A percentile compares a stretch with the other conserved stretches of the same genome.
Conservation (phyloP, 2,888 invertebrate species). For the Choreutis nemorana region DNA sequence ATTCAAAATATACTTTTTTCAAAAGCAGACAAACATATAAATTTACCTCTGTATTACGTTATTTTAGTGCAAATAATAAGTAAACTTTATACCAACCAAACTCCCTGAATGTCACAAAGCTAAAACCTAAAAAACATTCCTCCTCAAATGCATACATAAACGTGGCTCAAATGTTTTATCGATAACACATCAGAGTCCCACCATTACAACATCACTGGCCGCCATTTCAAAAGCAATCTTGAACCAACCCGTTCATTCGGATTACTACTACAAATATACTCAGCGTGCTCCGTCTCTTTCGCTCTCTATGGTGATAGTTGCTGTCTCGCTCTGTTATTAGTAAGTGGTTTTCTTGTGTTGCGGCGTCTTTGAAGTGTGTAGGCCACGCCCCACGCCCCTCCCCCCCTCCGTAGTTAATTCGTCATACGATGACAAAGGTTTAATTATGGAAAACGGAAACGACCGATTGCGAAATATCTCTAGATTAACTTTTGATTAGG, state of each 20-base stretch:
- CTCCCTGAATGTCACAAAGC: too few relatives aligned
- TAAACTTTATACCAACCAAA: too few relatives aligned
- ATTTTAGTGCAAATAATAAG: too few relatives aligned
- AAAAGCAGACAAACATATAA: too few relatives aligned
- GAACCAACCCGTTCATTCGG: slow-evolving; percentile 54
- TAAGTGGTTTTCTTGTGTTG: slow-evolving; percentile 43
- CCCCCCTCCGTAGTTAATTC: slow-evolving; percentile 43
- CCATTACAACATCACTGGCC: slow-evolving; percentile 28
- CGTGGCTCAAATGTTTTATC: slow-evolving; percentile 13
- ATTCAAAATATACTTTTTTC: too few relatives aligned
- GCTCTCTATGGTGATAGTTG: slow-evolving; percentile 1
- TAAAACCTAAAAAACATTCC: too few relatives aligned
- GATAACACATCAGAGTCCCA: slow-evolving; percentile 16
- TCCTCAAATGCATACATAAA: neutral
- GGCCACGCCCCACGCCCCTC: slow-evolving; percentile 40
- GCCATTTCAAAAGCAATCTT: slow-evolving; percentile 44
- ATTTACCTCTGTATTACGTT: too few relatives aligned
- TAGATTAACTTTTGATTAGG: too few relatives aligned
- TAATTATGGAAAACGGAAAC: slow-evolving; percentile 52
- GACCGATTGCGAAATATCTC: slow-evolving; percentile 26
- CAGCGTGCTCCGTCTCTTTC: slow-evolving; percentile 22
- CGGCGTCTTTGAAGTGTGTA: slow-evolving; percentile 49
- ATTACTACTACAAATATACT: slow-evolving; percentile 50
- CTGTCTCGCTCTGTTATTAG: slow-evolving; percentile 28
- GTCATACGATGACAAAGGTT: slow-evolving; percentile 59